These are phyloP conservation scores for Dipus sagitta DNA, from an alignment of 2,797 vertebrate genomes.

Conservation along the genomic window DNA sequence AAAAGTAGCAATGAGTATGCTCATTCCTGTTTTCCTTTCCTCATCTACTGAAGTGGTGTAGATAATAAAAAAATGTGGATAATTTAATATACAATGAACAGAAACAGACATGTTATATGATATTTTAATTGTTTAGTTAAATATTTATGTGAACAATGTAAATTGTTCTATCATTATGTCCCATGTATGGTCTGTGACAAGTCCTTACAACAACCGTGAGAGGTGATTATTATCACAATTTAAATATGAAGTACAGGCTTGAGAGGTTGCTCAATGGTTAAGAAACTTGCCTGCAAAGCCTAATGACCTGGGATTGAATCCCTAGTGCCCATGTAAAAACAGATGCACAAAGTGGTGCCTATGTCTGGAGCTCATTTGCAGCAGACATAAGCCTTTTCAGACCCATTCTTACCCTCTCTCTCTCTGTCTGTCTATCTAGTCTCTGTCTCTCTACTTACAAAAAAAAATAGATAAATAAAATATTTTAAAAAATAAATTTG, in stretches of 20 bases:
- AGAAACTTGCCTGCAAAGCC: too few species aligned
- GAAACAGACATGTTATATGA: background rate
- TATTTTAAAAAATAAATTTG: background rate
- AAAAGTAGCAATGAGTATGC: background rate
- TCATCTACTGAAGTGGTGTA: background rate
- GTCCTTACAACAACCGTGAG: background rate
- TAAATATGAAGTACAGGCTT: background rate
- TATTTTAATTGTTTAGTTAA: background rate
- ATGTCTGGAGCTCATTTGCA: too few species aligned
- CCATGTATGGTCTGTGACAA: background rate
- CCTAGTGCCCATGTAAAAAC: too few species aligned
- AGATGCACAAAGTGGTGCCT: too few species aligned
- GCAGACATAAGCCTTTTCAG: too few species aligned
- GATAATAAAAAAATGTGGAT: background rate
- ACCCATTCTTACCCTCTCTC: too few species aligned
- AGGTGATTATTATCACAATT: background rate
- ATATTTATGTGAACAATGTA: background rate
- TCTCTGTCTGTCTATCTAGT: too few species aligned
- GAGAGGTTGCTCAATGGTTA: too few species aligned
- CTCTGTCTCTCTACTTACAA: too few species aligned
- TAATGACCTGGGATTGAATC: too few species aligned
- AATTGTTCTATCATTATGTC: background rate
- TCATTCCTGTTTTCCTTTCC: slow-evolving; percentile 8
- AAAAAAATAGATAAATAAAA: too few species aligned
- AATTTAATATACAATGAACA: background rate